A percentile compares a stretch with the other conserved stretches of the same genome.
phyloP scores from a whole-genome alignment of 2,888 invertebrate species.

The Emmelina monodactyla region DNA sequence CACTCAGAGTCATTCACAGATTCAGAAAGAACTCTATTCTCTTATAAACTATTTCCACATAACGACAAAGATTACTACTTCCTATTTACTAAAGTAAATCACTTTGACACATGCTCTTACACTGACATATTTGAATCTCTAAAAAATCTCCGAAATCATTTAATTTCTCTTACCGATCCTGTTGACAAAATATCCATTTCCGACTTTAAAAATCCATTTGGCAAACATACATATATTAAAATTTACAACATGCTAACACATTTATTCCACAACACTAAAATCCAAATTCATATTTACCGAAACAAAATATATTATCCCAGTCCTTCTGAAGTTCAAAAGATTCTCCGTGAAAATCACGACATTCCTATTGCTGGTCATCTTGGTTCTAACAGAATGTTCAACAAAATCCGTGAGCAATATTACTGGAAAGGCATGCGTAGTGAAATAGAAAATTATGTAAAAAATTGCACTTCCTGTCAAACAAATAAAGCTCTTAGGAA shows the following conservation, averaged over 20 bases:
- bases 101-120: constrained; percentile 5
- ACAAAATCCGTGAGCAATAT: constrained; percentile 6
- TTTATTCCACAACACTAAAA: neutral
- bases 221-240: constrained; percentile 3
- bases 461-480: neutral
- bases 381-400: constrained; percentile 7
- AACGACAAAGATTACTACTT: constrained; percentile 9
- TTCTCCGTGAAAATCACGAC: constrained; percentile 11
- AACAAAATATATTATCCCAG: neutral
- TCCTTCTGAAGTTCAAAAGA: constrained; percentile 2
- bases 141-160: neutral
- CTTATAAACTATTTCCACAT: neutral
- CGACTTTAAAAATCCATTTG: constrained; percentile 4
- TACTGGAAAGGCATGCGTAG: constrained; percentile 12
- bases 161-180: neutral
- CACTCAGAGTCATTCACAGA: constrained; percentile 3
- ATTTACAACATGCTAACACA: constrained; percentile 5
- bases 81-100: constrained; percentile 10
- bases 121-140: constrained; percentile 2
- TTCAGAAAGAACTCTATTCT: neutral
- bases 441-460: constrained; percentile 8
- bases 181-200: neutral
- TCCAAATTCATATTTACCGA: neutral
- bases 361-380: constrained; percentile 11
- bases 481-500: constrained; percentile 1